Evolutionary conservation across 2,797 vertebrate genomes (phyloP).

Genomic region (Thaleichthys pacificus): DNA sequence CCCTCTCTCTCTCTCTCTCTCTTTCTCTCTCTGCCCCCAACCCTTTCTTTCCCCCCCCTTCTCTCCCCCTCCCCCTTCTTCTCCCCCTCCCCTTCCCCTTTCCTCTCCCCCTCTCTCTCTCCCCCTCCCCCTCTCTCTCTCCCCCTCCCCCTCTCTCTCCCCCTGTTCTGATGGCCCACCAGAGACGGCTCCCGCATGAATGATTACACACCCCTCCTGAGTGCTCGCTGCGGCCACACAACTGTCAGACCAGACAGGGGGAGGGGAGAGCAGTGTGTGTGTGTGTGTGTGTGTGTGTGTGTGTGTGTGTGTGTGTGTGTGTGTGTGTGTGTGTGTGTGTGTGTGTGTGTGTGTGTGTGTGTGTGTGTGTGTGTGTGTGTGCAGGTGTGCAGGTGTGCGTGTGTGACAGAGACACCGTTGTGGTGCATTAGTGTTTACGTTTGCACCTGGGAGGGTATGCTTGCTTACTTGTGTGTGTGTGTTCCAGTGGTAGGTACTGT

Average conservation of each 20-base stretch:
- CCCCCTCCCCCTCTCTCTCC: slow-evolving; percentile 56
- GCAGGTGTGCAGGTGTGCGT: neutral
- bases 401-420: neutral
- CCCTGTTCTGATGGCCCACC: slow-evolving; percentile 56
- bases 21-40: neutral
- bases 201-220: slow-evolving; percentile 29
- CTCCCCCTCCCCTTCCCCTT: neutral
- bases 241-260: slow-evolving; percentile 9
- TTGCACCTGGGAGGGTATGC: neutral
- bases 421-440: neutral
- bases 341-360: slow-evolving; percentile 25
- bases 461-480: slow-evolving; percentile 15
- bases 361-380: neutral
- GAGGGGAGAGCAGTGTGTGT: slow-evolving; percentile 5
- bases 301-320: slow-evolving; percentile 9
- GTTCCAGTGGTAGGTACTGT: slow-evolving; percentile 14
- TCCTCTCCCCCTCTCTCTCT: neutral
- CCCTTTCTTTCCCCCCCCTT: neutral
- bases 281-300: neutral
- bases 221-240: slow-evolving; percentile 7
- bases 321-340: slow-evolving; percentile 1
- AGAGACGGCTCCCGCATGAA: slow-evolving; percentile 57
- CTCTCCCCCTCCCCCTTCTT: neutral
- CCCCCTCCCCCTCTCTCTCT: slow-evolving; percentile 17
- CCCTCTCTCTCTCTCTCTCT: neutral